phyloP scores from a whole-genome alignment of 2,888 invertebrate genomes.

The Alloplasta piceator region DNA sequence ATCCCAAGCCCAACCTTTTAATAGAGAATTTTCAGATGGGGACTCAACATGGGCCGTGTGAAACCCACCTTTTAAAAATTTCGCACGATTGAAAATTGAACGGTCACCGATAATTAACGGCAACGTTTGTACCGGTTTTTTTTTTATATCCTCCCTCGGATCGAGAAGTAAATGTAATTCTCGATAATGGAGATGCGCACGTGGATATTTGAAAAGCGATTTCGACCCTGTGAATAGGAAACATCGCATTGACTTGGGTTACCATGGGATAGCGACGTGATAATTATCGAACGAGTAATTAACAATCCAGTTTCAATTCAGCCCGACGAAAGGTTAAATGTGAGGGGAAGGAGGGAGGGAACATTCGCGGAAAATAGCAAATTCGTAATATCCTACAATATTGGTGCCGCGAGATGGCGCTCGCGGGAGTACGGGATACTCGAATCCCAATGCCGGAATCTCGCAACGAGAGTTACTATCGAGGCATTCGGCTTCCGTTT shows the following conservation, averaged over 20 bases:
- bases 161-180: conserved; percentile 30
- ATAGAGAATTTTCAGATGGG: too few relatives aligned
- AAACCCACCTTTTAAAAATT: neutral
- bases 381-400: conserved; percentile 84
- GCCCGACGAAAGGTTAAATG: conserved; percentile 46
- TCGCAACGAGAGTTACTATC: conserved; percentile 56
- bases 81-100: neutral
- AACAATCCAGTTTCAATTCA: conserved; percentile 83
- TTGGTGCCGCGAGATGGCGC: conserved; percentile 72
- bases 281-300: conserved; percentile 82
- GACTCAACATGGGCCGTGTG: too few relatives aligned
- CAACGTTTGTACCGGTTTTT: neutral
- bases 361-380: conserved; percentile 82
- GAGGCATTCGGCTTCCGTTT: conserved; percentile 58
- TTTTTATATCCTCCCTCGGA: conserved; percentile 5
- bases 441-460: conserved; percentile 68
- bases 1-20: too few relatives aligned
- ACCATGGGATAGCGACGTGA: conserved; percentile 67
- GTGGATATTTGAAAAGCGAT: conserved; percentile 75
- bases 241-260: conserved; percentile 76
- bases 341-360: neutral
- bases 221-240: conserved; percentile 75
- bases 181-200: conserved; percentile 20
- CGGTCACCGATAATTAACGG: conserved; percentile 7
- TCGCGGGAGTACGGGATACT: conserved; percentile 66